Percentiles rank a stretch among this genome's conserved stretches.
These are phyloP conservation scores for Hippopotamus amphibius DNA, from an alignment of 2,113 vertebrate genomes.

Conservation along the genomic window DNA sequence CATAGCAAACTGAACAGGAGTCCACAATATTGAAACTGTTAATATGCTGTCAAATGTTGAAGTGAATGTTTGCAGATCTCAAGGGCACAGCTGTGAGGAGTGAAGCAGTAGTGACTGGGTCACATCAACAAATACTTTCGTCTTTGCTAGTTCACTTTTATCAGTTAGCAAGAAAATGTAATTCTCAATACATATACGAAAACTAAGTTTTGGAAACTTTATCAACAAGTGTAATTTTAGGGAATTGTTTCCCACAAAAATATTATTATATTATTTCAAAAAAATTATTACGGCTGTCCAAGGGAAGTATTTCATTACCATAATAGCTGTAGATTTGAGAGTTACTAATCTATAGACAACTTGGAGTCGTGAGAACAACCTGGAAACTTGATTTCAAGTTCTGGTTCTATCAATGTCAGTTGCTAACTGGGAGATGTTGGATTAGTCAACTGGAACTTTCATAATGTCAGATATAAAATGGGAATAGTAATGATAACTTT, in stretches of 20 bases:
- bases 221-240: not conserved
- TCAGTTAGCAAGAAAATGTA: not conserved
- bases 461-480: not conserved
- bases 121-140: not conserved
- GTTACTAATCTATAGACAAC: not conserved
- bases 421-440: not conserved
- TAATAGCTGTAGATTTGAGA: not conserved
- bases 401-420: not conserved
- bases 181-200: not conserved
- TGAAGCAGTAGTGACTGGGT: not conserved
- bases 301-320: not conserved
- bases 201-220: not conserved
- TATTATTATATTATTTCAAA: not conserved
- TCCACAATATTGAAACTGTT: not conserved
- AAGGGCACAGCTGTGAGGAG: not conserved
- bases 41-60: constrained; percentile 8
- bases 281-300: not conserved
- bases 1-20: not conserved
- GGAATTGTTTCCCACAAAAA: not conserved
- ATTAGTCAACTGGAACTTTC: not conserved
- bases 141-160: not conserved
- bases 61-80: not conserved
- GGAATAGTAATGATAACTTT: not conserved
- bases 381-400: constrained; percentile 31
- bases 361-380: constrained; percentile 2